These are phyloP conservation scores for Catharus minimus DNA, from an alignment of 2,113 vertebrate species.

Conservation along the genomic window DNA sequence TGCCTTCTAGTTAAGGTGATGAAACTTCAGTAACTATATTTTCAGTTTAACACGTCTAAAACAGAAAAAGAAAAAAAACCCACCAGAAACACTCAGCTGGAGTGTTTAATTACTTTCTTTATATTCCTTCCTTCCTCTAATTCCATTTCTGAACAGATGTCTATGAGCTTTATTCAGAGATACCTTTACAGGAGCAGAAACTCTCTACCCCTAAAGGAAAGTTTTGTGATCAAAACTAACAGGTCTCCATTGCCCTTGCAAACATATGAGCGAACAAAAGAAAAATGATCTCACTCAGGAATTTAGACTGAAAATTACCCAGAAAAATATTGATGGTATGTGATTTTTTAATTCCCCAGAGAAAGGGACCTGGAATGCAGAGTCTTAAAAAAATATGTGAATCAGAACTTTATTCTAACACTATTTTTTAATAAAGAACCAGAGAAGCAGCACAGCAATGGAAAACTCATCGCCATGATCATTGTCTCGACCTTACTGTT, in stretches of 20 bases:
- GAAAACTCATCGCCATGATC: constrained; percentile 1
- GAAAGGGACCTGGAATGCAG: background rate
- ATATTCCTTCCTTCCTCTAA: background rate
- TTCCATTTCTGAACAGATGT: background rate
- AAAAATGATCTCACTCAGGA: background rate
- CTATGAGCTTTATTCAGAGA: background rate
- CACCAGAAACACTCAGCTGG: background rate
- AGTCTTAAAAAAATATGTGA: background rate
- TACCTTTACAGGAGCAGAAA: background rate
- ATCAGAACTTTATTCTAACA: constrained; percentile 12
- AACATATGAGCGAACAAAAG: background rate
- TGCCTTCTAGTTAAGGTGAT: background rate
- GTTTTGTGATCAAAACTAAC: background rate
- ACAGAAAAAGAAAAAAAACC: background rate
- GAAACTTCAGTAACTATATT: background rate
- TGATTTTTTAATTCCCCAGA: background rate
- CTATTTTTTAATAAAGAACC: constrained; percentile 16
- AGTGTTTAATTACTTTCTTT: background rate
- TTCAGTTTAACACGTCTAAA: background rate
- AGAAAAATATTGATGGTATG: background rate
- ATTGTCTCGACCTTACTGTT: constrained; percentile 26
- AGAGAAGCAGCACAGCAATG: background rate
- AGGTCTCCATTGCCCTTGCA: background rate
- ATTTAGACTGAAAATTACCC: background rate
- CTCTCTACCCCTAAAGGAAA: background rate